Evolutionary conservation across 2,888 invertebrate genomes (phyloP), one percentile per base, ranked within the genome.

Genomic region (Iphiclides podalirius): DNA sequence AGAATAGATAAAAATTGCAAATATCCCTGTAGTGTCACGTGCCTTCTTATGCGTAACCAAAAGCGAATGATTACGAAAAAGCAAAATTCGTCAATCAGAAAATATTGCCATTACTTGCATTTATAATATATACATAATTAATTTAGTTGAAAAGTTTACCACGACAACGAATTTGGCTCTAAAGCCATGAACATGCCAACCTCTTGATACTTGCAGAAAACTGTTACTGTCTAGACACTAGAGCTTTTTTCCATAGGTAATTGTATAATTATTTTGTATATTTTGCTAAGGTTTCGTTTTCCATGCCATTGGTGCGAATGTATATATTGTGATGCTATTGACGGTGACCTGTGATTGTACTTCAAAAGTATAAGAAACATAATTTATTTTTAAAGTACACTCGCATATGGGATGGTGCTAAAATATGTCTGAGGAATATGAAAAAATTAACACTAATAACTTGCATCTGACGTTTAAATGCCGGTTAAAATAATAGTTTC

Each of bases 71-170:
- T 45, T 36, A 12, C 41, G 45, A 31, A 31, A 41, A 31, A 41
- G 17, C 57, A 62, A 67, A 68, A 70, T 64, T 72, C 67, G 64
- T 72, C 55, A 70, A 79, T 74, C 71, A 77, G 70, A 70, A 71
- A 72, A 72, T 79, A 75, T 84, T 85, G 87, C 87, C 87, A 87
- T 88, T 84, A 76, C 75, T 79, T 86, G 87, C 87, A 88, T 88
- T 88, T 88, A 87, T 78, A 72, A 70, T 77, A 87, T 87, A 87
- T 86, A 87, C 77, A 72, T 70, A 71, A 74, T 71, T 73, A 75
- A n/a, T 73, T 70, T 74, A 67, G 70, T 75, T 72, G 64, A 73
- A n/a, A 70, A 70, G 78, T 70, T 70, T 54, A 53, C 58, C 54
- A 53, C 46, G 53, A 70, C 71, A 72, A 70, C 71, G 72, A 72